phyloP scores from a whole-genome alignment of 2,113 vertebrate genomes.

The Geothlypis trichas region DNA sequence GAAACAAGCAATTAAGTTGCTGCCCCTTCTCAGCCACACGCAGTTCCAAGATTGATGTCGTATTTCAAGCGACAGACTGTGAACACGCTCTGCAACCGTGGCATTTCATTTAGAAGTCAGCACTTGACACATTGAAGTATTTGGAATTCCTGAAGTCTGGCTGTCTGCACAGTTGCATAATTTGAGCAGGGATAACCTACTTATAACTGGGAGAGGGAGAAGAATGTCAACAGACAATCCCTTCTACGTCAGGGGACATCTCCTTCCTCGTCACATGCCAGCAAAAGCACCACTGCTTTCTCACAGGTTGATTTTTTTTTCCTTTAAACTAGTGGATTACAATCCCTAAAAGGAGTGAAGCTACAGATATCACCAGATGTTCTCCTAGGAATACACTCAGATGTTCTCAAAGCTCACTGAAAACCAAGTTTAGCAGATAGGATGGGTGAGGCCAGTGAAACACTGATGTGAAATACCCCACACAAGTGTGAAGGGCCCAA shows the following conservation, averaged over 20 bases:
- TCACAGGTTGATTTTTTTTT: not conserved
- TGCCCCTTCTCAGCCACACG: not conserved
- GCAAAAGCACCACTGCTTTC: not conserved
- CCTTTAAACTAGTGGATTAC: not conserved
- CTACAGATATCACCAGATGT: not conserved
- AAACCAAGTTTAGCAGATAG: not conserved
- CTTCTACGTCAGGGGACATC: conserved; percentile 28
- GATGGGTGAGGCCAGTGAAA: fast-evolving
- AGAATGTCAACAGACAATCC: conserved; percentile 50
- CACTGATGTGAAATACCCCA: fast-evolving
- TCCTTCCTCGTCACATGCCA: not conserved
- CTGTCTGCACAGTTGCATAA: conserved; percentile 55
- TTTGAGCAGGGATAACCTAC: conserved; percentile 56
- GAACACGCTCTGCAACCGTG: not conserved
- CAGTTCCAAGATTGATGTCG: not conserved
- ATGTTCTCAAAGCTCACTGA: not conserved
- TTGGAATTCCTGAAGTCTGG: conserved; percentile 59
- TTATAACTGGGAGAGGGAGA: not conserved
- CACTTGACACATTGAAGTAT: conserved; percentile 42
- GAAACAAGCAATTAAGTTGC: not conserved
- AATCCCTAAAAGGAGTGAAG: not conserved
- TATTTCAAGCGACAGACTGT: conserved; percentile 10
- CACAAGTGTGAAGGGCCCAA: not conserved
- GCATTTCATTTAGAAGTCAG: conserved; percentile 25
- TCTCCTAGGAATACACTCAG: not conserved